A percentile compares a stretch with the other conserved stretches of the same genome.
Evolutionary conservation across 2,888 invertebrate species (phyloP).

Genomic region (Drosophila falleni): DNA sequence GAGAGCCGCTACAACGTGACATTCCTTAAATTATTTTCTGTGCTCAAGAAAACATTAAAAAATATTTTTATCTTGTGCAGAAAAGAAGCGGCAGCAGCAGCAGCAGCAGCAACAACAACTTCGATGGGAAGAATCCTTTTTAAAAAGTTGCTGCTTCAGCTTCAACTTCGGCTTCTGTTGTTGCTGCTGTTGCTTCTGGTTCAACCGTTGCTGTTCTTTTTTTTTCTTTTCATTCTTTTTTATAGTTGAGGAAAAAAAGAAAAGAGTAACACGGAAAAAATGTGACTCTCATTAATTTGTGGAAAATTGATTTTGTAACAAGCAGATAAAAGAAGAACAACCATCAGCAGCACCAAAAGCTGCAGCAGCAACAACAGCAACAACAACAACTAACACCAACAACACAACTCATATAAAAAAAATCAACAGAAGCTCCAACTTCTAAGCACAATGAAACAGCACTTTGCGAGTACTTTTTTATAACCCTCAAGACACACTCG

Average conservation of each 20-base stretch:
- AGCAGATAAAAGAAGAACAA: slow-evolving; percentile 51
- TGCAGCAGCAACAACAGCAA: too few relatives aligned
- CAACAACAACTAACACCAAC: background rate
- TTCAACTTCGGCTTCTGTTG: slow-evolving; percentile 26
- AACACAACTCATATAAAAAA: background rate
- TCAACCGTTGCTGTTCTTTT: slow-evolving; percentile 1
- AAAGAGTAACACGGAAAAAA: slow-evolving; percentile 60
- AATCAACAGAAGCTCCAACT: slow-evolving; percentile 14
- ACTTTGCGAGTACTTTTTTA: slow-evolving; percentile 3
- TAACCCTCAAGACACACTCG: slow-evolving; percentile 5
- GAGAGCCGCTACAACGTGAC: slow-evolving; percentile 75
- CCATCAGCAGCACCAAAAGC: slow-evolving; percentile 8
- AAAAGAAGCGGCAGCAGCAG: slow-evolving; percentile 14
- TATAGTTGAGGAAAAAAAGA: slow-evolving; percentile 20
- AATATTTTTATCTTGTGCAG: slow-evolving; percentile 78
- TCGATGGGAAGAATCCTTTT: slow-evolving; percentile 69
- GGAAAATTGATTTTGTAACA: slow-evolving; percentile 69
- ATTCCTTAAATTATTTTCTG: slow-evolving; percentile 79
- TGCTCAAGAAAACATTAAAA: slow-evolving; percentile 81
- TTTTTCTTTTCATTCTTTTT: background rate
- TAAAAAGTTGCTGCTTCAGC: slow-evolving; percentile 48
- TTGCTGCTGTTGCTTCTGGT: slow-evolving; percentile 6
- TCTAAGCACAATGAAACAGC: slow-evolving; percentile 31
- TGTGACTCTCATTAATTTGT: slow-evolving; percentile 73
- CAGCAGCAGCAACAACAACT: slow-evolving; percentile 37